Evolutionary conservation across 2,888 invertebrate genomes (phyloP), one percentile per base, ranked within the genome.

Genomic region (Lithophane socia): DNA sequence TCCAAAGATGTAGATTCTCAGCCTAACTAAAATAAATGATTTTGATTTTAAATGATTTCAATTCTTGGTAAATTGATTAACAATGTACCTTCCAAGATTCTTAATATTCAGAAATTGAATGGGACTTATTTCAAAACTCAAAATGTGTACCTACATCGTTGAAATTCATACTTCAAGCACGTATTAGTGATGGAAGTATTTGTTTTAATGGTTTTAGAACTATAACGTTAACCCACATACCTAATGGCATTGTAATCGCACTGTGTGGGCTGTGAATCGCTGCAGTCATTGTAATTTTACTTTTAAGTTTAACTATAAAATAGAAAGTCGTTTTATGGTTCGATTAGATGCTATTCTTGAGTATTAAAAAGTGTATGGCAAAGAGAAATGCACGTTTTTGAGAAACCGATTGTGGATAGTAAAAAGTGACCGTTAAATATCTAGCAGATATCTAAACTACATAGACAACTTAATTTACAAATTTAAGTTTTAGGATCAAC

Each of bases 231-330:
- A 75, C 83, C 86, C 21, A 84, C 83, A 86, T 82, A 79, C 60
- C 75, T 84, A 84, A 84, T 86, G 83, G 75, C 67, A 79, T 75
- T 86, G 83, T 86, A 84, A 84, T 82, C 72, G 77, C 75, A 21
- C n/a, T 42, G 79, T 73, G 86, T 86, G 68, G 83, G 83, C 42
- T 60, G 73, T 49, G 65, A 73, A 77, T 61, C n/a, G 61, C 18
- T 70, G 61, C 73, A 74, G 73, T 73, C 61, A 87, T 77, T 86
- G 61, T 82, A 56, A 70, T 73, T 65, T 73, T 71, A 73, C 74
- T 75, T 74, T 82, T 75, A 60, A 60, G 65, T 63, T 78, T 66
- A 69, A 66, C 66, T 73, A 82, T 73, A 66, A 73, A 79, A 84
- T 86, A 82, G 86, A 84, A 84, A 86, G 86, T 79, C 9, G 13